phyloP scores from a whole-genome alignment of 2,888 invertebrate species.

The Pseudococcus viburni region DNA sequence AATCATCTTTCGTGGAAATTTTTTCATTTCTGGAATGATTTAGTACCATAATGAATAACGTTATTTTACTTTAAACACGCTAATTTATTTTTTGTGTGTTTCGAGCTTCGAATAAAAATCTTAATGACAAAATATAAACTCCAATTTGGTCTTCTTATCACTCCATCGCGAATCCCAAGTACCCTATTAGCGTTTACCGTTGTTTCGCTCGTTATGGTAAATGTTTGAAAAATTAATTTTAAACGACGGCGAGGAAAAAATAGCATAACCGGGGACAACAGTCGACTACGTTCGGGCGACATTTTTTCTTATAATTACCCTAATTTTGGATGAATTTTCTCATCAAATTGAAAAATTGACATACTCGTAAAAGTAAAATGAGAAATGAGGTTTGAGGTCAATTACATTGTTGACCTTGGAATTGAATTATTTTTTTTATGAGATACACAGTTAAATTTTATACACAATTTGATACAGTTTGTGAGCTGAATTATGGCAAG shows the following conservation, averaged over 20 bases:
- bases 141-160: constrained; percentile 2
- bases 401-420: background rate
- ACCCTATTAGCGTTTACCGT: constrained; percentile 22
- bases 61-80: background rate
- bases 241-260: background rate
- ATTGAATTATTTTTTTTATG: background rate
- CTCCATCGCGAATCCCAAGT: background rate
- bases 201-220: constrained; percentile 26
- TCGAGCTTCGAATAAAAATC: background rate
- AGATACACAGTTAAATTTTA: background rate
- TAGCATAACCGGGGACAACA: background rate
- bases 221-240: constrained; percentile 22
- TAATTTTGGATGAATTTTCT: background rate
- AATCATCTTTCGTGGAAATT: background rate
- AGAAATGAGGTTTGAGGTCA: background rate
- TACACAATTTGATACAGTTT: background rate
- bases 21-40: background rate
- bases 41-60: background rate
- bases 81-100: background rate
- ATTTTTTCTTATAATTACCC: background rate
- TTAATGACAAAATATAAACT: background rate
- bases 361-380: background rate
- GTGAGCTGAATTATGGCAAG: background rate
- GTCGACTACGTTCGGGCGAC: background rate
- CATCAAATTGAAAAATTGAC: constrained; percentile 2